Conservation (phyloP, 1,140 invertebrate genomes). For the Drosophila parabipectinata region DNA sequence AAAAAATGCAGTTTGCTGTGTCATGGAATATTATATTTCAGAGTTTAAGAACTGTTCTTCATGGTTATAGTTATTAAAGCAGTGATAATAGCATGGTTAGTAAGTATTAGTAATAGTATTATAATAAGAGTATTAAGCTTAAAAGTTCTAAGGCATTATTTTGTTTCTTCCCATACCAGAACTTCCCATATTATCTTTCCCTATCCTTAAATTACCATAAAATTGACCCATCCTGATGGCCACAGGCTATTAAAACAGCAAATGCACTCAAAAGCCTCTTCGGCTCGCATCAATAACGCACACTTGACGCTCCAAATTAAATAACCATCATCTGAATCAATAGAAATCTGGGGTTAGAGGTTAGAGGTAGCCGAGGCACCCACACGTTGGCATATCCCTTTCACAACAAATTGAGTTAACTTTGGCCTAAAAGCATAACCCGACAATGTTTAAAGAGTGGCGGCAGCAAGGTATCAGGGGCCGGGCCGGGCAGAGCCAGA, state of each 20-base stretch:
- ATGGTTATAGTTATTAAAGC: no score
- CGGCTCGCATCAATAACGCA: conserved; percentile 73
- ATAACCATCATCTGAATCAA: conserved; percentile 82
- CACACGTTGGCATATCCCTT: not conserved
- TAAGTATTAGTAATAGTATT: no score
- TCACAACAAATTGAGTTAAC: conserved; percentile 73
- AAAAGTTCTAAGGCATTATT: not conserved
- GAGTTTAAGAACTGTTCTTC: not conserved
- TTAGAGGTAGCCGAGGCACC: conserved; percentile 5
- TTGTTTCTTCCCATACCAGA: not conserved
- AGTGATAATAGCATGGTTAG: no score
- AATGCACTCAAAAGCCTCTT: conserved; percentile 50
- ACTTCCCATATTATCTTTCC: not conserved
- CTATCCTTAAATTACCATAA: not conserved
- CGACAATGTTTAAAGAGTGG: conserved; percentile 54
- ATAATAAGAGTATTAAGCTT: no score
- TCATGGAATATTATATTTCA: not conserved
- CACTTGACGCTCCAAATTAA: conserved; percentile 81
- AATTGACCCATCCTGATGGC: conserved; percentile 3
- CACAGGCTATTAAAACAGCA: conserved; percentile 51
- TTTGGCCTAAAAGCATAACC: conserved; percentile 68
- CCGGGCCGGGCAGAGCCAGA: not conserved
- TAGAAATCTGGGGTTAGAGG: conserved; percentile 27
- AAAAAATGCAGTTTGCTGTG: not conserved
- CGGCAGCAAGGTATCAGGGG: not conserved